Evolutionary conservation across 2,797 vertebrate species (phyloP), one percentile per base, ranked within the genome.

Genomic region (Phataginus tricuspis): DNA sequence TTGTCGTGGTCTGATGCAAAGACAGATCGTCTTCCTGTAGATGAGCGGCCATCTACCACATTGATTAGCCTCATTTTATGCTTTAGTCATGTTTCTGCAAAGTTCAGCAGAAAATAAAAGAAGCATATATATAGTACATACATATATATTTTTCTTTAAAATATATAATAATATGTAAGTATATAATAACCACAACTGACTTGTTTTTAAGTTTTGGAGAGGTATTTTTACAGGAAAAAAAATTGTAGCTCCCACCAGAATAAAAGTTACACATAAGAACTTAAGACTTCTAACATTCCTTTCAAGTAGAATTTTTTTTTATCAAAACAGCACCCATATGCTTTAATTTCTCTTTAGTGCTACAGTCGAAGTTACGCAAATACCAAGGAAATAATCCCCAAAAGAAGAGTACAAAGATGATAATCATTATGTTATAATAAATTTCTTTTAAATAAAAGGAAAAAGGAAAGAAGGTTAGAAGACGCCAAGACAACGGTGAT

Each of bases 281-380:
- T 83, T 87, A 94, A 95, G 72, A 87, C 95, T 93, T 85, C 27
- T 75, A 92, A 77, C 19, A 31, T 91, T 91, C 34, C 86, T 96
- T 84, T 57, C 69, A 78, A 85, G 77, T 49, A 51, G 89, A 63
- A 97, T 92, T 96, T 96, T 94, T 86, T 78, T 96, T 83, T 72
- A 84, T 91, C 51, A 75, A 63, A 96, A 88, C 42, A 86, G 51
- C 19, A 57, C 53, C 59, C 61, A 59, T 64, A 42, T 86, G 72
- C 68, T 94, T 94, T 85, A 39, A 74, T 84, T 96, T 87, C 68
- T 37, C 64, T 69, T 90, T 12, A 57, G 57, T 27, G 9, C n/a
- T 64, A 12, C 37, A 80, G 57, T 69, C 51, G 55, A 91, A 87
- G 74, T 71, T 72, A 83, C 37, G 31, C 57, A 94, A 85, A 94